A percentile compares a stretch with the other conserved stretches of the same genome.
Evolutionary conservation across 2,888 invertebrate species (phyloP).

Genomic region (Neria commutata): DNA sequence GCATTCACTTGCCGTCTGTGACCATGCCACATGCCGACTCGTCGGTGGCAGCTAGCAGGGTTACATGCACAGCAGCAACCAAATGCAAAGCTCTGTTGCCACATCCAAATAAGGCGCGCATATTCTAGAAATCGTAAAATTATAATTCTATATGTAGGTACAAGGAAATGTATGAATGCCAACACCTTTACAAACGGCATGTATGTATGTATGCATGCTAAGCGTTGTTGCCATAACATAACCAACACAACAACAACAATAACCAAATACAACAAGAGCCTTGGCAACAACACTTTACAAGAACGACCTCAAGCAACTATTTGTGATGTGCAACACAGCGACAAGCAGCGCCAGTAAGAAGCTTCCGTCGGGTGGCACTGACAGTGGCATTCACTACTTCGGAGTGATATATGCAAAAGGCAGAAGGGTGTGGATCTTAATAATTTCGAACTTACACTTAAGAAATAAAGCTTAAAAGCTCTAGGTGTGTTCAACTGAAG

Average conservation of each 20-base stretch:
- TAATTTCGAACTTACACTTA: no score
- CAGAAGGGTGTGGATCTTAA: not conserved
- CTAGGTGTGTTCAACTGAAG: no score
- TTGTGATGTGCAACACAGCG: not conserved
- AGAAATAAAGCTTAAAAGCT: no score
- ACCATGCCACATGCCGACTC: not conserved
- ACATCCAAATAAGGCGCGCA: not conserved
- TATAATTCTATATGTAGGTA: not conserved
- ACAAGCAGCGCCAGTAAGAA: not conserved
- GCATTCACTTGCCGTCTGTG: not conserved
- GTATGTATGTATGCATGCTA: not conserved
- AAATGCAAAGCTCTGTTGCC: not conserved
- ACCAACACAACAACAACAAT: constrained; percentile 11
- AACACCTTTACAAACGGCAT: not conserved
- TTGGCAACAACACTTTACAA: constrained; percentile 12
- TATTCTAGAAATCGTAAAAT: not conserved
- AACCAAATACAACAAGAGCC: constrained; percentile 6
- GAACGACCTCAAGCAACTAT: not conserved
- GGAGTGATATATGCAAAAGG: not conserved
- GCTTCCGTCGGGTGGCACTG: not conserved
- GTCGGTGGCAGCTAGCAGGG: not conserved
- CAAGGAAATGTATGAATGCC: not conserved
- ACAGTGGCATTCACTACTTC: no score
- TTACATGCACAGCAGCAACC: not conserved
- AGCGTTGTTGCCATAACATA: not conserved